Base-by-base conservation (phyloP, 2,113 vertebrate genomes). In the Pelobates fuscus region DNA sequence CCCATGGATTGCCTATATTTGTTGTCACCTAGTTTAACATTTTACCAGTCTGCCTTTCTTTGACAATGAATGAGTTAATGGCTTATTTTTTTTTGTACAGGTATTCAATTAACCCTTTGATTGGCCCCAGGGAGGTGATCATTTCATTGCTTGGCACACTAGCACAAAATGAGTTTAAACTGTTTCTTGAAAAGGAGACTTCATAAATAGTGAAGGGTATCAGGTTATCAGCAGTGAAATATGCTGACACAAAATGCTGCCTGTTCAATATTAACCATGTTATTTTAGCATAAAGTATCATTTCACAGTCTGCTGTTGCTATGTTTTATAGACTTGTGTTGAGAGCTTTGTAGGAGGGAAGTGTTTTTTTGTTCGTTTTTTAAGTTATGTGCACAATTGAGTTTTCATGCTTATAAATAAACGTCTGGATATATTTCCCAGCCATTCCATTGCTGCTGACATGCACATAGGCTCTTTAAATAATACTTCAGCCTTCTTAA, bases 391-490 rank as follows among this genome's bases (percentile, higher is more conserved):
- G 59, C 43, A 54, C 70, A 52, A 30, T 32, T 71, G 23, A 20
- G 68, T 6, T 37, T 68, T 49, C 11, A 60, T 24, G 65, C 65
- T 61, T 77, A 61, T 77, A 77, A 77, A 75, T 75, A 76, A 76
- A 77, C 29, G 14, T n/a, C 57, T 61, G 55, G 55, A 61, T 68
- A 26, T 68, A 68, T 68, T 77, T 77, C 41, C 52, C 41, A 46
- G 21, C 41, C 57, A 52, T 37, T 68, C 26, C 46, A 20, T 32
- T 68, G 64, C 62, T 74, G 71, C 63, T 67, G 64, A 77, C 65
- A 41, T 60, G 54, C 41, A 46, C 64, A 67, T 26, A 44, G 24
- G 17, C 57, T 30, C 65, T 60, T 37, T 77, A 77, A 77, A 68
- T 77, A 68, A 77, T 49, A 49, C 65, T 49, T 15, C 64, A 46